Conservation (phyloP, 2,888 invertebrate species). For the Tachystola acroxantha region DNA sequence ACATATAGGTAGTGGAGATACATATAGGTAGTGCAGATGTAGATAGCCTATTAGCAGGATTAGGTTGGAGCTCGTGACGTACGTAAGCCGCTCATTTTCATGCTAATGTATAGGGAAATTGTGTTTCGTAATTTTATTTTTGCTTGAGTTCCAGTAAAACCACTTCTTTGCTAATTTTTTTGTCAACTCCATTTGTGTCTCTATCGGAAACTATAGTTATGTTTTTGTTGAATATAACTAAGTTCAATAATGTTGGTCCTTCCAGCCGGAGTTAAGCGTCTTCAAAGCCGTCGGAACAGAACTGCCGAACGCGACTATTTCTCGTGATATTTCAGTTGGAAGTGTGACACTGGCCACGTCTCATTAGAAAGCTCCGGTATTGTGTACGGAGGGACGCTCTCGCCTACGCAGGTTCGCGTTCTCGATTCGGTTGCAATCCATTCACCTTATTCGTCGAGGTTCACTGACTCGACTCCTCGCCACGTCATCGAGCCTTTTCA, state of each 20-base stretch:
- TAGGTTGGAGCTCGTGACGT: conserved; percentile 24
- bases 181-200: too few species aligned
- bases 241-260: too few species aligned
- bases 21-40: not conserved
- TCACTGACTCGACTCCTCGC: conserved; percentile 68
- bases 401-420: conserved; percentile 41
- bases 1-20: too few species aligned
- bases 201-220: too few species aligned
- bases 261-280: not conserved
- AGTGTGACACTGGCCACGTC: conserved; percentile 33
- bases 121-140: not conserved
- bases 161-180: too few species aligned
- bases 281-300: not conserved
- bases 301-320: not conserved
- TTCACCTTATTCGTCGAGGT: conserved; percentile 73
- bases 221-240: too few species aligned
- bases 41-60: conserved; percentile 41
- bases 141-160: not conserved
- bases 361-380: conserved; percentile 65
- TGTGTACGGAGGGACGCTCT: conserved; percentile 47
- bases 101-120: conserved; percentile 3
- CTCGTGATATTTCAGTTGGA: conserved; percentile 8
- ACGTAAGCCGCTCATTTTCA: conserved; percentile 22
- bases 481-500: conserved; percentile 70
- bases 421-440: conserved; percentile 68